Conservation (phyloP, 2,113 vertebrate genomes). For the Notarius lentiginosus region DNA sequence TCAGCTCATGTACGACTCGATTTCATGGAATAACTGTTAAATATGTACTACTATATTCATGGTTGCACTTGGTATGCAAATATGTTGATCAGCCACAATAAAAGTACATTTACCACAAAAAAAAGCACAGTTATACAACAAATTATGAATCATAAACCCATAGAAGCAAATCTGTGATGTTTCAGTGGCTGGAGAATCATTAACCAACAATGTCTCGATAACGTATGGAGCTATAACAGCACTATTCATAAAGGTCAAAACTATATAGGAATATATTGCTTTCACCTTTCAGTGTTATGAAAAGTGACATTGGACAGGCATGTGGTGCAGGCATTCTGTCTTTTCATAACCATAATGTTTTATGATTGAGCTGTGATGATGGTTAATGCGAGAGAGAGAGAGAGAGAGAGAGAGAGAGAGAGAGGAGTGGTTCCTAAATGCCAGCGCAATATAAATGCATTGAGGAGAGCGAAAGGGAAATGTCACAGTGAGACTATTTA, state of each 20-base stretch:
- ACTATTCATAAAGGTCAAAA: constrained; percentile 29
- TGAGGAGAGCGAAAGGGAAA: constrained; percentile 69
- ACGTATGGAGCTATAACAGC: neutral
- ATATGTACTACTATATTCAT: neutral
- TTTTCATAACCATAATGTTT: constrained; percentile 63
- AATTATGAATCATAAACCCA: neutral
- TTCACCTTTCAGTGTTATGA: constrained; percentile 34
- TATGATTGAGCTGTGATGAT: constrained; percentile 67
- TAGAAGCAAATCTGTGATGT: neutral
- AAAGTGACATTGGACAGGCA: constrained; percentile 36
- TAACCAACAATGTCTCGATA: constrained; percentile 22
- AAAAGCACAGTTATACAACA: neutral
- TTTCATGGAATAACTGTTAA: too few species aligned
- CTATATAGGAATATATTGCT: constrained; percentile 39
- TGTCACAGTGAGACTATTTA: constrained; percentile 72
- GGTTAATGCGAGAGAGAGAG: constrained; percentile 59
- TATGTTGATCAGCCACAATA: neutral
- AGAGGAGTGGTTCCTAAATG: constrained; percentile 67
- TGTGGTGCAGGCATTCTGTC: constrained; percentile 52
- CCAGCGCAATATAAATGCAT: constrained; percentile 66
- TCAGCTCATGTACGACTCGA: too few species aligned
- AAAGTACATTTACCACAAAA: neutral
- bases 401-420: constrained; percentile 47
- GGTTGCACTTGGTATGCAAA: too few species aligned
- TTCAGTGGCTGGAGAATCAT: neutral